Evolutionary conservation across 2,888 invertebrate species (phyloP), one percentile per base, ranked within the genome.

Genomic region (Drosophila fulvimacula): DNA sequence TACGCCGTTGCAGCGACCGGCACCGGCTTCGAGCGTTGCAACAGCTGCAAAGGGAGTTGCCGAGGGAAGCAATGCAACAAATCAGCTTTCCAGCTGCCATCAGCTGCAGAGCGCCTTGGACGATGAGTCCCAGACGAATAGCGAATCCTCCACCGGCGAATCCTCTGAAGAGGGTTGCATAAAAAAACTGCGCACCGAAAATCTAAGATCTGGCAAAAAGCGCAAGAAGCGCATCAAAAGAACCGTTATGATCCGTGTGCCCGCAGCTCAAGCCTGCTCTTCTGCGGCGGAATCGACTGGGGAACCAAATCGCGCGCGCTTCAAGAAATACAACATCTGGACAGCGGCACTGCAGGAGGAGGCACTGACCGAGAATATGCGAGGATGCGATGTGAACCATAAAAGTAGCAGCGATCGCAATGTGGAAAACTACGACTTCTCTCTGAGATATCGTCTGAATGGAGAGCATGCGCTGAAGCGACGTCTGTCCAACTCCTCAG

Each of bases 241-340:
- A 4, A 90, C 91, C 1, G 91, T 92, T 0, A 87, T 92, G 83
- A 75, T 91, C 4, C 89, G 91, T 3, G 83, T 91, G 7, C 79
- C 88, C 1, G 17, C 48, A 32, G 19, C 17, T 13, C 19, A 17
- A 19, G 6, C 30, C 30, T 48, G 27, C 27, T 46, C 46, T 7
- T 7, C 5, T 15, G 27, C n/a, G 5, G 30, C 30, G 3, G 13
- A 17, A 3, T 48, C 48, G 2, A 71, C 71, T 6, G 73, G 69
- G 1, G 88, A 82, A 1, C 81, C 90, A 2, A 91, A 86, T 68
- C 93, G 93, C 17, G 80, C 93, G 0, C 93, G 92, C 21, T 95
- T 94, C 79, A 94, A 94, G 72, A 95, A 95, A 91, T 97, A 96
- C 88, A 96, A 96, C 91, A 94, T 97, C 76, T 97, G 97, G 97